Percentiles rank a stretch among this genome's conserved stretches.
Evolutionary conservation across 2,797 vertebrate species (phyloP).

Genomic region (Falco concolor): DNA sequence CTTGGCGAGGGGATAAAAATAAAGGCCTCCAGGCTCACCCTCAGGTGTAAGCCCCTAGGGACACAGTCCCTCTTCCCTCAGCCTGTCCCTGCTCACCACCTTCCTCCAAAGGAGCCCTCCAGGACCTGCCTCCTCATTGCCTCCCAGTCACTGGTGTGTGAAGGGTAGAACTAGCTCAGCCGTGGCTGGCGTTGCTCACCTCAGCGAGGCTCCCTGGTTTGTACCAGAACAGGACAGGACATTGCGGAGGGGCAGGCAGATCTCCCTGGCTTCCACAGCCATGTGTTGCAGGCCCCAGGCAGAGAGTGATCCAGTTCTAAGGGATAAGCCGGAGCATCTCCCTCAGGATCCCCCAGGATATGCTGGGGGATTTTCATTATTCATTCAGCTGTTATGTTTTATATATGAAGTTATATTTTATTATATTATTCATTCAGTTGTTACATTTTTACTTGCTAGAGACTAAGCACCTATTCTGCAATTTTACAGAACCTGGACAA

Average conservation of each 20-base stretch:
- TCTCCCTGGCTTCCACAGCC: neutral
- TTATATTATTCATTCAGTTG: neutral
- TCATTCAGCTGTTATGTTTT: neutral
- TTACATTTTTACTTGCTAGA: neutral
- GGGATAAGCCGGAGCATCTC: neutral
- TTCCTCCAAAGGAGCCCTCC: neutral
- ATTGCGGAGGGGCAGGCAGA: neutral
- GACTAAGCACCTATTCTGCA: neutral
- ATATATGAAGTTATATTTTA: neutral
- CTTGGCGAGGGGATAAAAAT: neutral
- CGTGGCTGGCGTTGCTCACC: neutral
- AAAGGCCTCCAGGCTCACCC: neutral
- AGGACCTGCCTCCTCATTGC: neutral
- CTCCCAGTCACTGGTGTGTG: fast-evolving
- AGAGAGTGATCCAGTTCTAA: neutral
- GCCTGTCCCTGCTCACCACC: neutral
- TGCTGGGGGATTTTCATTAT: neutral
- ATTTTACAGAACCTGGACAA: neutral
- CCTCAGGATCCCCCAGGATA: neutral
- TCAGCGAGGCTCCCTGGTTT: neutral
- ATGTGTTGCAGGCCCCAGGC: fast-evolving
- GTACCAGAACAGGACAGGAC: neutral
- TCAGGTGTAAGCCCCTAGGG: fast-evolving
- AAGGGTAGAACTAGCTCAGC: neutral
- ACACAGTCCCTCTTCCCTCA: neutral